Base-by-base conservation (phyloP, 1,140 invertebrate genomes). In the Lordiphosa mommai region DNA sequence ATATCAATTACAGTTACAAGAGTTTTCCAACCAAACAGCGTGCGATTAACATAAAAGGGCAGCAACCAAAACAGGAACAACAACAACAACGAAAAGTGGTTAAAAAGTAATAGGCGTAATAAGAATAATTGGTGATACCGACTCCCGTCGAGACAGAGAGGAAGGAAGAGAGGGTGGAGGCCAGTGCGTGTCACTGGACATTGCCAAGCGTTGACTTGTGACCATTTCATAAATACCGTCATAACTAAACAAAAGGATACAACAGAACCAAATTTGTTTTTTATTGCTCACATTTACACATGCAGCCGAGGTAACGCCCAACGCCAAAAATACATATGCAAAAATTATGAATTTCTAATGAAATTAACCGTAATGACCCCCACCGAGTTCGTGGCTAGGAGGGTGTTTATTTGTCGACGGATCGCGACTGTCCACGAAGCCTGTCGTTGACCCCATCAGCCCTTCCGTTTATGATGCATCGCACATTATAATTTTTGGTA, bases 191-290 rank as follows among this genome's bases (percentile, higher is more conserved):
- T 66, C 36, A 13, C 36, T 37, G 9, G 56, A 30, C 36, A 20
- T 27, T 44, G 59, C 40, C 47, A 55, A 61, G 77, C 79, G 79
- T 85, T 86, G 79, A 85, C 80, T 85, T 85, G 79, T 86, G 79
- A 80, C 79, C 74, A 86, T 85, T 85, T 85, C 79, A 80, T 85
- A 85, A 85, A 86, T 86, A 86, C 80, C 80, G 80, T 74, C 71
- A 85, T 85, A 85, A 86, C 79, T 86, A 85, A 63, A 23, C 63
- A 50, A 34, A 17, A 55, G 23, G 23, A 27, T 27, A 56, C 44
- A 43, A 49, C 23, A 53, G 61, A 66, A 73, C 33, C 46, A 76
- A 77, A 82, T 82, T 71, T 61, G 48, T 84, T 86, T 84, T 84
- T 86, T 85, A 85, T 85, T 85, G 74, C 80, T 50, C 60, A 61